phyloP scores from a whole-genome alignment of 2,797 vertebrate species.

The Merluccius polli region DNA sequence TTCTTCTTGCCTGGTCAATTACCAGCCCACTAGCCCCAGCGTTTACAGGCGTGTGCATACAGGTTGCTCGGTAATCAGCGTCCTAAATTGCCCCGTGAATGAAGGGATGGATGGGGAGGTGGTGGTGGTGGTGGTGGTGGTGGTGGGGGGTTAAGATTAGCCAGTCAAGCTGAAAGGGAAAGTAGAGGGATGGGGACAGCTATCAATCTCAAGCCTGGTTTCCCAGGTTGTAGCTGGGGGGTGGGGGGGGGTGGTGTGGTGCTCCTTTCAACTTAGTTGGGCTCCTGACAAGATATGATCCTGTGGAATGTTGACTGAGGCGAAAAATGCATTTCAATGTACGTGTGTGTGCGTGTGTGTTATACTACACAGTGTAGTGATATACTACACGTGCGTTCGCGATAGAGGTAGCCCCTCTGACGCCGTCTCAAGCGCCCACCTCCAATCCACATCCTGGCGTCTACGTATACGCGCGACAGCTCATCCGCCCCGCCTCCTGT shows the following conservation, averaged over 20 bases:
- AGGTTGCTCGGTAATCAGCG: slow-evolving; percentile 69
- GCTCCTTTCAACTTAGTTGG: slow-evolving; percentile 45
- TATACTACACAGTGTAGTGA: background rate
- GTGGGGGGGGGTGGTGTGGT: background rate
- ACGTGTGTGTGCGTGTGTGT: too few relatives aligned
- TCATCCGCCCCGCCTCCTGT: too few relatives aligned
- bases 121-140: slow-evolving; percentile 51
- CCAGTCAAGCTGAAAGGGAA: slow-evolving; percentile 69
- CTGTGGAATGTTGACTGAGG: slow-evolving; percentile 33
- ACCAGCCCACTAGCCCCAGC: slow-evolving; percentile 67
- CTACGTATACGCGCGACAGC: too few relatives aligned
- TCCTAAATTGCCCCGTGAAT: slow-evolving; percentile 65
- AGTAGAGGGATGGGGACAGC: slow-evolving; percentile 48
- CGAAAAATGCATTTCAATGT: slow-evolving; percentile 3
- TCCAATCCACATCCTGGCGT: too few relatives aligned
- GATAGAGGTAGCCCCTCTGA: background rate
- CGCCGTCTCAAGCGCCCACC: too few relatives aligned
- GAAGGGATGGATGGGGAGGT: background rate
- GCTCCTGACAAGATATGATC: slow-evolving; percentile 50
- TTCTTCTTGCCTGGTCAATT: slow-evolving; percentile 66
- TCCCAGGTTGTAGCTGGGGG: slow-evolving; percentile 40
- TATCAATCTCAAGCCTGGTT: slow-evolving; percentile 63
- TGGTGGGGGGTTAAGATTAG: slow-evolving; percentile 68
- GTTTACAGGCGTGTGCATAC: slow-evolving; percentile 68
- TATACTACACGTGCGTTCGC: background rate